These are phyloP conservation scores for Diploscapter pachys DNA, from an alignment of 1,140 invertebrate species.

Conservation along the genomic window DNA sequence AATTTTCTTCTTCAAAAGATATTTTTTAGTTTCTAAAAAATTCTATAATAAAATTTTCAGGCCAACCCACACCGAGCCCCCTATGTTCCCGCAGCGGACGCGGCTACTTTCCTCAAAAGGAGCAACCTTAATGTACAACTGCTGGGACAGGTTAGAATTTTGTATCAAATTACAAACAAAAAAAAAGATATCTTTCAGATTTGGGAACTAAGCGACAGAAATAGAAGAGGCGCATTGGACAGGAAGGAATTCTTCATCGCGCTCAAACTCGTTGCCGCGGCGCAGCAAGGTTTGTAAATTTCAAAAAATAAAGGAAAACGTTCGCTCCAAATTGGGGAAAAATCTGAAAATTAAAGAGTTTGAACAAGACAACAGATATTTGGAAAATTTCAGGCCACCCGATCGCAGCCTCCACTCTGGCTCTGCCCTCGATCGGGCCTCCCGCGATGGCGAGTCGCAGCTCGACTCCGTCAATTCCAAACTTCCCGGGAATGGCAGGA, in stretches of 20 bases:
- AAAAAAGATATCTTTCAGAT: slow-evolving; percentile 2
- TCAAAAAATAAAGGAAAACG: too few species aligned
- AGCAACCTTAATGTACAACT: slow-evolving; percentile 8
- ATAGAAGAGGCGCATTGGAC: slow-evolving; percentile 26
- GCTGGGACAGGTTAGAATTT: slow-evolving; percentile 11
- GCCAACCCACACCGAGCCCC: slow-evolving; percentile 24
- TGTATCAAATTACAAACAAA: too few species aligned
- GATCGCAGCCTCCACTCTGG: slow-evolving; percentile 15
- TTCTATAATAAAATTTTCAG: slow-evolving; percentile 4
- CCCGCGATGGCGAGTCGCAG: neutral
- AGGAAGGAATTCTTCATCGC: slow-evolving; percentile 31
- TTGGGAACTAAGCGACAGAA: slow-evolving; percentile 24
- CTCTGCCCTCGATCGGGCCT: neutral
- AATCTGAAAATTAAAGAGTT: too few species aligned
- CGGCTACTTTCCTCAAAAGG: slow-evolving; percentile 19
- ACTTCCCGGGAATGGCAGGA: too few species aligned
- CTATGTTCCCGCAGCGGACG: slow-evolving; percentile 21
- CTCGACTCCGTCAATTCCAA: neutral
- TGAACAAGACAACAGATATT: too few species aligned
- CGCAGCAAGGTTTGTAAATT: slow-evolving; percentile 20
- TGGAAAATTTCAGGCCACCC: slow-evolving; percentile 1
- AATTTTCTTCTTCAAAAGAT: too few species aligned
- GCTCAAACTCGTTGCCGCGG: slow-evolving; percentile 29
- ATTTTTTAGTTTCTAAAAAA: neutral
- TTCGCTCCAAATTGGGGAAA: too few species aligned